Evolutionary conservation across 2,797 vertebrate species (phyloP), one percentile per base, ranked within the genome.

Genomic region (Pseudochromis fuscus): DNA sequence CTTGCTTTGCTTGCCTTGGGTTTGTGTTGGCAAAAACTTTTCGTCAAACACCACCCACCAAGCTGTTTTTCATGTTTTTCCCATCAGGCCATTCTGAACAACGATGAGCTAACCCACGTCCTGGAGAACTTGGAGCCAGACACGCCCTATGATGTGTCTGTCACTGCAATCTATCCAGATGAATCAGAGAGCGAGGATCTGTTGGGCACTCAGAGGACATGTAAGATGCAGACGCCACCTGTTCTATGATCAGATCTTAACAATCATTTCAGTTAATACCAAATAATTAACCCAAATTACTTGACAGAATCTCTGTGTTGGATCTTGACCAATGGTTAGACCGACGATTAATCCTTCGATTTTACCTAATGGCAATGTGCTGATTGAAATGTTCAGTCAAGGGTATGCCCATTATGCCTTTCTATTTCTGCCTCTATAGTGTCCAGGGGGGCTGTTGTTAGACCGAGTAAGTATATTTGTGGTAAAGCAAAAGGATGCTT

Each of bases 141-240:
- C 85, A 97, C 96, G 0, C 88, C 94, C 48, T 99, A 99, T 33
- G 97, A 98, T 19, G 92, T 99, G 81, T 96, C 95, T 3, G 88
- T 99, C 56, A 98, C 97, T 16, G 98, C 96, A 51, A 98, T 99
- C 89, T 99, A 99, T 83, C 97, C 98, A 0, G 98, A 99, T 84
- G 98, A 99, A 80, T 97, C 97, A 1, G 98, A 99, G 90, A 99
- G 98, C 18, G 96, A 98, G 85, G 96, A 96, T 24, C 93, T 99
- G 67, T 86, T 94, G 48, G 97, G 96, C 83, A 95, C 88, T 16
- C 95, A 98, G 88, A 93, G 94, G 70, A 99, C 98, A 91, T 51
- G 98, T 99, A 96, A 95, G 96, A 92, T 10, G 5, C 35, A 30
- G 24, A 33, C 7, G 2, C 18, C 19, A 7, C 51, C 37, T 28